A percentile compares a stretch with the other conserved stretches of the same genome.
Conservation (phyloP, 2,797 vertebrate species). For the Pangasius krempfi region DNA sequence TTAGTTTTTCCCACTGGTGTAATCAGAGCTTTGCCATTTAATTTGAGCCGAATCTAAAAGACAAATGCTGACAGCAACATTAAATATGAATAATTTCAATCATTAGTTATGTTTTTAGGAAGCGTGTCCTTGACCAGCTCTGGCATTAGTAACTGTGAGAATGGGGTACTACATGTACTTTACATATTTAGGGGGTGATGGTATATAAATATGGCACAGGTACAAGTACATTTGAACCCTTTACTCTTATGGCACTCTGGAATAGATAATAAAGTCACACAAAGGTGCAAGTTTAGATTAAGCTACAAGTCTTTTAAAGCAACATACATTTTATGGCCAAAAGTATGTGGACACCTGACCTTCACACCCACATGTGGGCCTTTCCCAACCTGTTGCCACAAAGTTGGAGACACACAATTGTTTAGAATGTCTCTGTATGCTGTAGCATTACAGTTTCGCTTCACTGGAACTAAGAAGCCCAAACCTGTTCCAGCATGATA, state of each 20-base stretch:
- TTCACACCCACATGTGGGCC: neutral
- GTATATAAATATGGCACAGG: neutral
- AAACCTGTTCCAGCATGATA: neutral
- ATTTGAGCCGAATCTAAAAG: neutral
- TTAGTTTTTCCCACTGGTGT: neutral
- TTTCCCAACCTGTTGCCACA: neutral
- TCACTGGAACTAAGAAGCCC: neutral
- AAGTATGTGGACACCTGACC: neutral
- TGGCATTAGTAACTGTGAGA: neutral
- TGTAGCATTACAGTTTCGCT: neutral
- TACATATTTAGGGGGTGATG: neutral
- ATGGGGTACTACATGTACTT: neutral
- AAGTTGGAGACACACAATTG: neutral
- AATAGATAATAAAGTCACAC: neutral
- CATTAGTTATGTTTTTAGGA: neutral
- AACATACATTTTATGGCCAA: neutral
- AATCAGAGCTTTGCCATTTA: neutral
- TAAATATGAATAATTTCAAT: neutral
- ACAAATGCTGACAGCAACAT: neutral
- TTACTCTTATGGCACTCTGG: neutral
- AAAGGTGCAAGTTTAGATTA: neutral
- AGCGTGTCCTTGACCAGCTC: neutral
- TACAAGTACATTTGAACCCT: neutral
- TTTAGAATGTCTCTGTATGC: neutral
- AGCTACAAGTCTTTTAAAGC: neutral